Evolutionary conservation across 2,888 invertebrate species (phyloP), one percentile per base, ranked within the genome.

Genomic region (Tenthredo scrophulariae): DNA sequence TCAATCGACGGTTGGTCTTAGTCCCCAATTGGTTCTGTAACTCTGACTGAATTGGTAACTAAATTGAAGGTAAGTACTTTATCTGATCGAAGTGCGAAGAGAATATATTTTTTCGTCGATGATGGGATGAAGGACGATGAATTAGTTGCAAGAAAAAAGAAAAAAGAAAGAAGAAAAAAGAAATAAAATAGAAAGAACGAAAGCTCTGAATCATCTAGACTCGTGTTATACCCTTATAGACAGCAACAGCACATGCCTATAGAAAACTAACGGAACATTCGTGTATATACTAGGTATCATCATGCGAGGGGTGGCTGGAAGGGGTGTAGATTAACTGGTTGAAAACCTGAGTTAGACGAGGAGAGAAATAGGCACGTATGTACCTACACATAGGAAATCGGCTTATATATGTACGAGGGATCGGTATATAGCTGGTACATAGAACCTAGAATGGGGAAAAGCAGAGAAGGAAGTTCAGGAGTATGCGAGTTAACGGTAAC

Each of bases 401-500:
- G 15, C 0, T 4, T 6, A 4, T 70, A n/a, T 37, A 9, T 62
- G 1, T 50, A 40, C 54, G 67, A 58, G 58, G 74, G 70, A 84
- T 83, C 83, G 85, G 84, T 84, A 84, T 46, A 85, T 29, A 10
- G 54, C 67, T 62, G 54, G 50, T 43, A 46, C 29, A 83, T 74
- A 82, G 50, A 85, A 46, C 15, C 46, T 72, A 84, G 85, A 84
- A 86, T 29, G 84, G 50, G 70, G 79, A 84, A 54, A 85, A 82
- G 84, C 50, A 72, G 77, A 29, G 40, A 22, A 46, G 29, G 54
- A 77, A 54, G 29, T 43, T 40, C 22, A 74, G 72, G 72, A 74
- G 72, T 77, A 50, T 54, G 77, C 50, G 77, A 77, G 77, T 22
- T 80, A 80, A 80, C 80, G 80, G 80, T 58, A 58, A 80, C 58